Percentiles rank a stretch among this genome's conserved stretches.
Conservation (phyloP, 2,113 vertebrate species). For the Grantiella picta region DNA sequence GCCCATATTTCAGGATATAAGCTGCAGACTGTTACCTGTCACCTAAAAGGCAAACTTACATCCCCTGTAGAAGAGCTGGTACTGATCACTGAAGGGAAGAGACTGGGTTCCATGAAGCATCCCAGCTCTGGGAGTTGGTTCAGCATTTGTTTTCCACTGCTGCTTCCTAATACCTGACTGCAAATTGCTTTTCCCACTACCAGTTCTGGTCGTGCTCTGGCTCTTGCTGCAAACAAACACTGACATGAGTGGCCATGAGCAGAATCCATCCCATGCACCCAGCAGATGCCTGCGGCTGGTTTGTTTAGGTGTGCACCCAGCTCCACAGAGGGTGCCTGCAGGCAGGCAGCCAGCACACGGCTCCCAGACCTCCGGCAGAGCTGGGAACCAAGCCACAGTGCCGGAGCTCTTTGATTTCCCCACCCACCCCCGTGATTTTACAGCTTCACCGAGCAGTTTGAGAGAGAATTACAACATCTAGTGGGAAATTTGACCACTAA, state of each 20-base stretch:
- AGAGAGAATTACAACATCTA: constrained; percentile 49
- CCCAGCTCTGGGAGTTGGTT: neutral
- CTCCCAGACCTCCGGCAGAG: neutral
- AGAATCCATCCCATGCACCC: neutral
- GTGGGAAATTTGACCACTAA: constrained; percentile 59
- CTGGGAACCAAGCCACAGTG: neutral
- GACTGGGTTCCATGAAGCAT: neutral
- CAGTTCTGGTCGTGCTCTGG: neutral
- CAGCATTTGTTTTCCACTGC: neutral
- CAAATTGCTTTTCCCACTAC: neutral
- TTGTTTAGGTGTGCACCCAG: constrained; percentile 5
- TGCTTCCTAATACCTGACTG: neutral
- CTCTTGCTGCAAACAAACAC: neutral
- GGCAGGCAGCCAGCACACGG: neutral
- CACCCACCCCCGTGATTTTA: neutral
- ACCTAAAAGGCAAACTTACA: neutral
- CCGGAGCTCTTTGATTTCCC: neutral
- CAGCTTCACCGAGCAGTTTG: constrained; percentile 4
- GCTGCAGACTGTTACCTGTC: neutral
- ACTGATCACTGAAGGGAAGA: neutral
- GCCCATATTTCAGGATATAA: neutral
- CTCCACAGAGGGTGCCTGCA: fast-evolving
- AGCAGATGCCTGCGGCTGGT: neutral
- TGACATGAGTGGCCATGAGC: fast-evolving
- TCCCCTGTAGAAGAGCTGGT: neutral